Percentiles rank a stretch among this genome's conserved stretches.
Conservation (phyloP, 2,888 invertebrate genomes). For the Xylota sylvarum region DNA sequence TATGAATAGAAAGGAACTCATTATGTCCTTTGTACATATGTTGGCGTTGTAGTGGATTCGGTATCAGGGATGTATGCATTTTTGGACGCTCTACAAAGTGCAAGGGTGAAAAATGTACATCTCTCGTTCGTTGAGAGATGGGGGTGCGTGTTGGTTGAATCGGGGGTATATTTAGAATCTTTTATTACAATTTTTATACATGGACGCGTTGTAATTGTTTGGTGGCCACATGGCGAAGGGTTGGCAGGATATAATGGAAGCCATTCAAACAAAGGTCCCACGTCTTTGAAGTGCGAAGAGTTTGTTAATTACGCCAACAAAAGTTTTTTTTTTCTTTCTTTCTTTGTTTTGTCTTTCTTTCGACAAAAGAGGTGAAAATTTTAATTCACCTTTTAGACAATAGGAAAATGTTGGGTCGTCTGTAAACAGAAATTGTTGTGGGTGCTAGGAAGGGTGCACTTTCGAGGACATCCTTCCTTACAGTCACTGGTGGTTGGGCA, state of each 20-base stretch:
- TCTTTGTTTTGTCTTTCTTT: neutral
- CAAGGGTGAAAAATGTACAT: neutral
- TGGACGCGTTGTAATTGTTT: conserved; percentile 62
- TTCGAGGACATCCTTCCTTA: neutral
- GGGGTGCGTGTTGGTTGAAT: conserved; percentile 17
- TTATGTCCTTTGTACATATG: conserved; percentile 63
- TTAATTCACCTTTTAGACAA: conserved; percentile 43
- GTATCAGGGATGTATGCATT: conserved; percentile 32
- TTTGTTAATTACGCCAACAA: conserved; percentile 59
- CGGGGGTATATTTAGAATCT: conserved; percentile 26
- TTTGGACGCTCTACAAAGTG: conserved; percentile 17
- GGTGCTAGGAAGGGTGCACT: neutral
- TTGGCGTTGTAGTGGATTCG: neutral
- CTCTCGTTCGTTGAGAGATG: neutral
- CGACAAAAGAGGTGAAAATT: conserved; percentile 16
- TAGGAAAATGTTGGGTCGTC: conserved; percentile 1
- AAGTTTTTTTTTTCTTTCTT: conserved; percentile 9
- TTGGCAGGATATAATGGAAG: conserved; percentile 21
- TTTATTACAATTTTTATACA: conserved; percentile 37
- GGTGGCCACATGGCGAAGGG: conserved; percentile 39
- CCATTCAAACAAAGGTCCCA: conserved; percentile 48
- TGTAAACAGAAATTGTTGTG: conserved; percentile 7
- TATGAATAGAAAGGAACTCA: conserved; percentile 73
- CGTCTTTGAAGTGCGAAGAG: conserved; percentile 68
- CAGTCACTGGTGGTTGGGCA: neutral